These are phyloP conservation scores for Morus bassanus DNA, from an alignment of 2,797 vertebrate species.

Conservation along the genomic window DNA sequence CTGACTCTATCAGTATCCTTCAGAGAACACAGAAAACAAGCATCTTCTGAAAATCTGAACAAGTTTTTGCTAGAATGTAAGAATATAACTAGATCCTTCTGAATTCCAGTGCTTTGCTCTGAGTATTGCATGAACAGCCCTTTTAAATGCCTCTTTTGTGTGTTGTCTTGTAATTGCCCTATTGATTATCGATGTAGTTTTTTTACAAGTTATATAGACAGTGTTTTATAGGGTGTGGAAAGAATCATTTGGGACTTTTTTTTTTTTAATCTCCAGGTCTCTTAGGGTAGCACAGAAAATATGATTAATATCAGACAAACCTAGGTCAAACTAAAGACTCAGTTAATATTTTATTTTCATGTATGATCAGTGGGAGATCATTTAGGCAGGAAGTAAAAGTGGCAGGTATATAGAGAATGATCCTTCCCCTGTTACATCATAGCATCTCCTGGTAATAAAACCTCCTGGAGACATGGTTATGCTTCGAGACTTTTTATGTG, in stretches of 20 bases:
- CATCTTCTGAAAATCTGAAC: not conserved
- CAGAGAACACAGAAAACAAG: not conserved
- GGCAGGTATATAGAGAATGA: not conserved
- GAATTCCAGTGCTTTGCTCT: not conserved
- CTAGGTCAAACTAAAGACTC: not conserved
- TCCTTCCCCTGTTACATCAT: not conserved
- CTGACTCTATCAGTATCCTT: not conserved
- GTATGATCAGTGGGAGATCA: not conserved
- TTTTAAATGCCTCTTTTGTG: not conserved
- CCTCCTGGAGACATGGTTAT: not conserved
- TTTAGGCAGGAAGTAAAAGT: not conserved
- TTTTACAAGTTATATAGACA: not conserved
- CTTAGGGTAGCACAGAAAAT: not conserved
- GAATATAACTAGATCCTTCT: not conserved
- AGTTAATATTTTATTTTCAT: not conserved
- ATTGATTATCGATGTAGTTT: not conserved
- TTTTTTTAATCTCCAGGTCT: not conserved
- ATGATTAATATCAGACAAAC: not conserved
- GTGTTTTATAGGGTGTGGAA: not conserved
- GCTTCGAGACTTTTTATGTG: not conserved
- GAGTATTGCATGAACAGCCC: not conserved
- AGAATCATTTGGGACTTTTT: not conserved
- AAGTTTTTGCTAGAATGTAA: not conserved
- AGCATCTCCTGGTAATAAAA: not conserved
- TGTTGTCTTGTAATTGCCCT: not conserved